Conservation (phyloP, 1,140 invertebrate genomes). For the Penaeus indicus region DNA sequence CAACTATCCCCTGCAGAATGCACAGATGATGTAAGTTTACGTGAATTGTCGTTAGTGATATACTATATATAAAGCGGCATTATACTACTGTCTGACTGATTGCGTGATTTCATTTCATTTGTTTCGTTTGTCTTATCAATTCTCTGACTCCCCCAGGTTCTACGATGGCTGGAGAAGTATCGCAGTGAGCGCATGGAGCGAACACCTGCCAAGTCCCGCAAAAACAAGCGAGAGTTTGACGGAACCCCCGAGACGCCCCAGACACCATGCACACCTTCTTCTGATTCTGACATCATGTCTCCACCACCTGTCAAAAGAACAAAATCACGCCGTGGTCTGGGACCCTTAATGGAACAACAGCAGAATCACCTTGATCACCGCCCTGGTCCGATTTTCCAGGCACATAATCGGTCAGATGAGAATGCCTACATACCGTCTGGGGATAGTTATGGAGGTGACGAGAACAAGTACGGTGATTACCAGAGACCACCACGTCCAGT, state of each 20-base stretch:
- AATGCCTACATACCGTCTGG: constrained; percentile 36
- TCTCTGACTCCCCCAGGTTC: constrained; percentile 68
- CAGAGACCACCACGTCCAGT: constrained; percentile 38
- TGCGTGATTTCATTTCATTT: background rate
- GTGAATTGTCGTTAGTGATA: constrained; percentile 70
- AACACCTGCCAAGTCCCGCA: constrained; percentile 71
- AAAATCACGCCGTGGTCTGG: constrained; percentile 67
- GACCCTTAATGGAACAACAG: constrained; percentile 67
- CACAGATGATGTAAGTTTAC: constrained; percentile 74
- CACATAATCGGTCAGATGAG: constrained; percentile 26
- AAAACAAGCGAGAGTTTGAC: constrained; percentile 66
- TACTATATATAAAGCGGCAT: constrained; percentile 72
- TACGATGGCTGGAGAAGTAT: constrained; percentile 75
- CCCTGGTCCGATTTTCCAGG: background rate
- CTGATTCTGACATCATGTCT: constrained; percentile 61
- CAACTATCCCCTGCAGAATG: constrained; percentile 76
- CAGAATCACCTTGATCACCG: constrained; percentile 56
- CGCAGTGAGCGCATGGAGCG: constrained; percentile 71
- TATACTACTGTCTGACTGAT: constrained; percentile 56
- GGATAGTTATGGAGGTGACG: constrained; percentile 48
- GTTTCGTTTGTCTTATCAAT: background rate
- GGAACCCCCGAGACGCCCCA: constrained; percentile 52
- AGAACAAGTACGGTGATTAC: constrained; percentile 55
- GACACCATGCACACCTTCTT: constrained; percentile 47
- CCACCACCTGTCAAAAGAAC: constrained; percentile 66